A percentile compares a stretch with the other conserved stretches of the same genome.
phyloP scores from a whole-genome alignment of 2,888 invertebrate species.

The Mythimna lalbum region DNA sequence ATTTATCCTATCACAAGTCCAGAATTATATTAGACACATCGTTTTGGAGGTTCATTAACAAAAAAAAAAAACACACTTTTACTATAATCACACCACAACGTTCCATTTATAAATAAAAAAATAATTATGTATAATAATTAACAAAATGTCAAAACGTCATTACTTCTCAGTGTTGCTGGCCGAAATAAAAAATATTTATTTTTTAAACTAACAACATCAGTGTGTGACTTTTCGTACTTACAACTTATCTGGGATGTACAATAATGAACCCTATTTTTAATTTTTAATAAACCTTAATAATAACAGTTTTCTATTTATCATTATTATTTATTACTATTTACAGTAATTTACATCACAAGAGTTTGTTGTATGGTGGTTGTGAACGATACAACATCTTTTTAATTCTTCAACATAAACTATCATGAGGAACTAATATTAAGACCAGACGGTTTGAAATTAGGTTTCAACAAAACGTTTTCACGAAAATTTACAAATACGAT shows the following conservation, averaged over 20 bases:
- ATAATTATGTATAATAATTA: slow-evolving; percentile 79
- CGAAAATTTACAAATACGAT: slow-evolving; percentile 29
- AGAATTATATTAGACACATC: slow-evolving; percentile 56
- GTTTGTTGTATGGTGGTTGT: slow-evolving; percentile 79
- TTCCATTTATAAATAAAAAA: slow-evolving; percentile 82
- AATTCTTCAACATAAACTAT: slow-evolving; percentile 63
- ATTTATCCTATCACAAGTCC: slow-evolving; percentile 68
- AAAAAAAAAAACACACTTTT: slow-evolving; percentile 62
- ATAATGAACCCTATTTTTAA: slow-evolving; percentile 72
- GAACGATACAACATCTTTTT: slow-evolving; percentile 70
- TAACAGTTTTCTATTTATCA: slow-evolving; percentile 77
- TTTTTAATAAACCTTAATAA: slow-evolving; percentile 79
- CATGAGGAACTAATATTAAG: slow-evolving; percentile 75
- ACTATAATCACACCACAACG: slow-evolving; percentile 83
- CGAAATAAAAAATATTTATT: slow-evolving; percentile 63
- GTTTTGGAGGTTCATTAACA: slow-evolving; percentile 62
- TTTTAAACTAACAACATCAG: slow-evolving; percentile 62
- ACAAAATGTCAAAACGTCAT: slow-evolving; percentile 82
- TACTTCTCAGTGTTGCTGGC: slow-evolving; percentile 74
- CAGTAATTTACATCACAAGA: slow-evolving; percentile 90
- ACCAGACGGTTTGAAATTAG: slow-evolving; percentile 39
- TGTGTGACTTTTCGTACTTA: slow-evolving; percentile 81
- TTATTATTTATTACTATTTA: slow-evolving; percentile 79
- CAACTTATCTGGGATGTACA: slow-evolving; percentile 77
- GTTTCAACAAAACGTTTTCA: slow-evolving; percentile 20